Base-by-base conservation (phyloP, 1,140 invertebrate genomes). In the Drosophila ambigua region DNA sequence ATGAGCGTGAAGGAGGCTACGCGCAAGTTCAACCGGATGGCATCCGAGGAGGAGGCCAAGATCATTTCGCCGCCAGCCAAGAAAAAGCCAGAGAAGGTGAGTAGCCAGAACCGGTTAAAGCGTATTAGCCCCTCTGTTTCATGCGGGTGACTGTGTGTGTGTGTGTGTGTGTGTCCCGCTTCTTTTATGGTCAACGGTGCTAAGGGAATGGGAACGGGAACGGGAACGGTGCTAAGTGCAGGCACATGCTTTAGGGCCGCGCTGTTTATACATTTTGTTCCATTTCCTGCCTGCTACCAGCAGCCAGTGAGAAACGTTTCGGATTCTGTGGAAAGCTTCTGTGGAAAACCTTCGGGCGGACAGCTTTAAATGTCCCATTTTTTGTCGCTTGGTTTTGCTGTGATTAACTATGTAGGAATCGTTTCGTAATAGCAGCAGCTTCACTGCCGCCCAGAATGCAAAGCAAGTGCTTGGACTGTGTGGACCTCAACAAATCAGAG, bases 1-100 rank as follows among this genome's bases (percentile, higher is more conserved):
- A 95, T 98, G 67, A 97, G 97, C 73, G 97, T 99, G 4, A 97
- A 97, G 90, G 98, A 99, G 92, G 94, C 97, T 68, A 97, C 96
- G 83, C 95, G 97, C 93, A 97, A 97, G 91, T 97, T 98, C 91
- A 98, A 98, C 92, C 94, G 96, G 78, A 95, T 98, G 94, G 96
- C 97, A 53, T 97, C 96, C 5, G 95, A 96, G 77, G 94, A 94
- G 79, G 95, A 96, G 61, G 90, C 91, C 13, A 90, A 88, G 73
- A 93, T 95, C 6, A 85, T 94, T 41, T 94, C 93, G 78, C 93
- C 92, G 46, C 93, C 93, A 45, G 85, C 91, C 63, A 95, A 94
- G 91, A 95, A 94, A 92, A 94, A 93, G 76, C 91, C 92, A 58
- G 94, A 95, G 64, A 95, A 95, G 94, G 95, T 91, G 75, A 62